A percentile compares a stretch with the other conserved stretches of the same genome.
These are phyloP conservation scores for Pteropus alecto DNA, from an alignment of 2,113 vertebrate species.

Conservation along the genomic window DNA sequence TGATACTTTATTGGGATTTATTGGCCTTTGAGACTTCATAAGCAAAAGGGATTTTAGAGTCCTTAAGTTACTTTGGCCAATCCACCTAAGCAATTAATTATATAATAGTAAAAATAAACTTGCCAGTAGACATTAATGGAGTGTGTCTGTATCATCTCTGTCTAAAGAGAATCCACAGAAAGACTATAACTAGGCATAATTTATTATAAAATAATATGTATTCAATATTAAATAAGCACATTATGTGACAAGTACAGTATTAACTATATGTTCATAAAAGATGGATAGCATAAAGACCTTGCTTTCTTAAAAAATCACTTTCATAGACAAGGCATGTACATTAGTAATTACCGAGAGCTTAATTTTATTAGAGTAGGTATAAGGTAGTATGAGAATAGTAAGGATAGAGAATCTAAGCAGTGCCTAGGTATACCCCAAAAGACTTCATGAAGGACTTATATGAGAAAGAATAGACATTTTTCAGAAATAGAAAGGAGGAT, in stretches of 20 bases:
- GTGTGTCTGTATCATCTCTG: neutral
- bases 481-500: neutral
- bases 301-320: neutral
- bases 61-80: neutral
- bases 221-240: neutral
- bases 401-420: neutral
- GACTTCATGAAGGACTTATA: neutral
- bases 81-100: neutral
- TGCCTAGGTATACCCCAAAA: neutral
- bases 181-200: neutral
- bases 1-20: neutral
- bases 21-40: neutral
- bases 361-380: neutral
- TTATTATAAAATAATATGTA: neutral
- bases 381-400: neutral
- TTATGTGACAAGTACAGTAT: neutral
- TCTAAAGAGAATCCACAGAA: neutral
- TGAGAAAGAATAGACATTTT: neutral
- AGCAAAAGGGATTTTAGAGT: neutral
- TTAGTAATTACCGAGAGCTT: neutral
- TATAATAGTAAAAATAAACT: neutral
- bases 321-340: neutral
- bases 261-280: neutral
- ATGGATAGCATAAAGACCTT: neutral
- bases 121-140: neutral